phyloP scores from a whole-genome alignment of 1,140 invertebrate species.

The Galleria mellonella region DNA sequence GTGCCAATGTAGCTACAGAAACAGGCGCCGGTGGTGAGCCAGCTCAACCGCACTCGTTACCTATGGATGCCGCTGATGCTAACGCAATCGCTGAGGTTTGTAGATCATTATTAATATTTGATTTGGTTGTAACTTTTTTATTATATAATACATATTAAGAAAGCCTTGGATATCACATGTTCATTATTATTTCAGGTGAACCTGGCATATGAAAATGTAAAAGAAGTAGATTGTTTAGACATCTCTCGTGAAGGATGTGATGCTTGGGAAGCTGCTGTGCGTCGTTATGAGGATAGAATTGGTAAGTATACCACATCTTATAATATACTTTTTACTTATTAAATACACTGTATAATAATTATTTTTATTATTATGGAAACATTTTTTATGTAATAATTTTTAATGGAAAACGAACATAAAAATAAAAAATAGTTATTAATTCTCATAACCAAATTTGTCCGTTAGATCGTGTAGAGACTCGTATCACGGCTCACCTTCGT shows the following conservation, averaged over 20 bases:
- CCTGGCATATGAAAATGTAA: conserved; percentile 98
- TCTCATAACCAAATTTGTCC: too few species aligned
- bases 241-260: conserved; percentile 97
- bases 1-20: conserved; percentile 55
- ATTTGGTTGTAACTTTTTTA: too few species aligned
- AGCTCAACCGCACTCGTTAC: conserved; percentile 73
- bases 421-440: too few species aligned
- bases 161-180: too few species aligned
- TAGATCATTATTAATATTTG: neutral
- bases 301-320: conserved; percentile 65
- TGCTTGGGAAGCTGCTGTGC: conserved; percentile 97
- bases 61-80: conserved; percentile 91
- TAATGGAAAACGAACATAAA: too few species aligned
- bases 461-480: conserved; percentile 92
- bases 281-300: conserved; percentile 97
- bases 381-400: too few species aligned
- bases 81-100: conserved; percentile 89
- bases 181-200: conserved; percentile 84
- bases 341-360: neutral
- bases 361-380: too few species aligned
- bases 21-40: conserved; percentile 68
- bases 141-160: too few species aligned
- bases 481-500: conserved; percentile 96
- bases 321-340: neutral
- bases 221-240: conserved; percentile 98